Percentiles rank a stretch among this genome's conserved stretches.
Evolutionary conservation across 1,140 invertebrate species (phyloP).

Genomic region (Agrypnia vestita): DNA sequence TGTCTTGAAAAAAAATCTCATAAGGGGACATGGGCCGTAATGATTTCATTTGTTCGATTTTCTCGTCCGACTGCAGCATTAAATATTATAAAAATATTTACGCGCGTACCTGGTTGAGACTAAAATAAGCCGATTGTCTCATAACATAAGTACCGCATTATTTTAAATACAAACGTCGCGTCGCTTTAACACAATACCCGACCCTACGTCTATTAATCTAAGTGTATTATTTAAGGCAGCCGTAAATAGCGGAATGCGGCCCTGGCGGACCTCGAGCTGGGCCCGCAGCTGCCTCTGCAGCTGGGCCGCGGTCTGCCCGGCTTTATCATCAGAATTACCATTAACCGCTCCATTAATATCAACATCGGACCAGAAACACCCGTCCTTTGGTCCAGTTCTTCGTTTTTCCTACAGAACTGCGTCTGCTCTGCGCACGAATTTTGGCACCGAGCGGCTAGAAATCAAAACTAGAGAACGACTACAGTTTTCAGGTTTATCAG

Average conservation of each 20-base stretch:
- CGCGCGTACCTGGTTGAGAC: too few relatives aligned
- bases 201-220: background rate
- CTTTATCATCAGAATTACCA: constrained; percentile 25
- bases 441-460: background rate
- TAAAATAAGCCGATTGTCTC: too few relatives aligned
- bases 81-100: too few relatives aligned
- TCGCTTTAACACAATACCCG: background rate
- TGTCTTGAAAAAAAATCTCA: too few relatives aligned
- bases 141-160: too few relatives aligned
- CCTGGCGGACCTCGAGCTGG: constrained; percentile 13
- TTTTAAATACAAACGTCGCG: too few relatives aligned
- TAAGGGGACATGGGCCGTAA: too few relatives aligned
- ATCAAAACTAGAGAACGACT: background rate
- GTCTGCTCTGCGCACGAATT: background rate
- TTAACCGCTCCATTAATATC: constrained; percentile 25
- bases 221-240: background rate
- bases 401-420: background rate
- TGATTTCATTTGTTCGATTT: too few relatives aligned
- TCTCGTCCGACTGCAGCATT: too few relatives aligned
- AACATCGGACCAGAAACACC: constrained; percentile 23
- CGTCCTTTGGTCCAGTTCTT: constrained; percentile 1
- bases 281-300: constrained; percentile 36
- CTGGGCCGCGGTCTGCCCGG: constrained; percentile 18
- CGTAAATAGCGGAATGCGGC: background rate
- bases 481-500: too few relatives aligned